A percentile compares a stretch with the other conserved stretches of the same genome.
Conservation (phyloP, 2,888 invertebrate genomes). For the Nemotelus pantherinus region DNA sequence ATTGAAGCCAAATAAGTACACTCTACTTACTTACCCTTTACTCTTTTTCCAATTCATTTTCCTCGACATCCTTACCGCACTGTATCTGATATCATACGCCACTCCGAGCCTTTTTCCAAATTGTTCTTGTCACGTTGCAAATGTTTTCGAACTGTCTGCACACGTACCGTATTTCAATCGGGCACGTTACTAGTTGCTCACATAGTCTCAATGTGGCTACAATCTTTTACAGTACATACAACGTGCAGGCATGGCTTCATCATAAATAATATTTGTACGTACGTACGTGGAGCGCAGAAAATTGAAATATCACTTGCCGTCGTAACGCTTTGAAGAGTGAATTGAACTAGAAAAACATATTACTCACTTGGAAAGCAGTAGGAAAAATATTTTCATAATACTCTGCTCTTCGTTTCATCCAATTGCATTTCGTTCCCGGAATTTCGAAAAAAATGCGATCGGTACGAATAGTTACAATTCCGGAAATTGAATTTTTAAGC, state of each 20-base stretch:
- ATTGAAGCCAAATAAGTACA: too few relatives aligned
- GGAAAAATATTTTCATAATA: not conserved
- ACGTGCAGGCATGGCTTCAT: not conserved
- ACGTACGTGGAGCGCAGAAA: not conserved
- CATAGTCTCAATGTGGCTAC: not conserved
- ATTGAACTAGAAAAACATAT: not conserved
- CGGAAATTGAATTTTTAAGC: constrained; percentile 42
- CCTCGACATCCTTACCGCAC: too few relatives aligned
- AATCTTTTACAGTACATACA: not conserved
- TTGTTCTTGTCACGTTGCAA: too few relatives aligned
- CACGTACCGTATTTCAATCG: too few relatives aligned
- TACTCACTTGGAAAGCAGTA: not conserved
- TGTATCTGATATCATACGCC: too few relatives aligned
- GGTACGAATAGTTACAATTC: constrained; percentile 7
- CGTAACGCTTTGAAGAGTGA: not conserved
- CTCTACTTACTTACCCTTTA: too few relatives aligned
- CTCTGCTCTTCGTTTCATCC: not conserved
- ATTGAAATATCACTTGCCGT: not conserved
- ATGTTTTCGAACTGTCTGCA: too few relatives aligned
- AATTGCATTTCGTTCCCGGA: not conserved
- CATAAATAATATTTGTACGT: constrained; percentile 1
- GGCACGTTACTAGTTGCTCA: not conserved
- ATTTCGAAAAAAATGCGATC: not conserved
- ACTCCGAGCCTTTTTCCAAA: too few relatives aligned
- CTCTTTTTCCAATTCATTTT: too few relatives aligned